A percentile compares a stretch with the other conserved stretches of the same genome.
phyloP scores from a whole-genome alignment of 2,113 vertebrate species.

The Pterocles burchelli region DNA sequence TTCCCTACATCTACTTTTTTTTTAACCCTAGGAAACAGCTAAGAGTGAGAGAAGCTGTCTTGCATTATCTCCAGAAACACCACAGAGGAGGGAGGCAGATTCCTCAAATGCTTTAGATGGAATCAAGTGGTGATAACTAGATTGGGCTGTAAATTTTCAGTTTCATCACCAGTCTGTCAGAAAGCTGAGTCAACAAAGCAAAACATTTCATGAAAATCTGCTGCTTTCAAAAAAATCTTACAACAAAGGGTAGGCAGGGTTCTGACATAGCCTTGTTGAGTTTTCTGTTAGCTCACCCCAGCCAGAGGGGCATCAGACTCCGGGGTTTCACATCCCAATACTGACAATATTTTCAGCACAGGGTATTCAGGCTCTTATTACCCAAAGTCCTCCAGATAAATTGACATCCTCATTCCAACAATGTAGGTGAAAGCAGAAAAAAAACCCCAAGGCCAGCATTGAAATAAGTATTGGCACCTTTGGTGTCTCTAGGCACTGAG shows the following conservation, averaged over 20 bases:
- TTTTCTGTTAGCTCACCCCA: neutral
- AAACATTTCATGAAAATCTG: neutral
- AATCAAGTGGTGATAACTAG: neutral
- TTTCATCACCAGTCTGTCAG: neutral
- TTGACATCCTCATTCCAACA: neutral
- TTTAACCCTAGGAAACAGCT: neutral
- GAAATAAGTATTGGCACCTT: neutral
- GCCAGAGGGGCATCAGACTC: accelerated
- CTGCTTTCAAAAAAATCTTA: neutral
- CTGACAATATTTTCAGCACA: neutral
- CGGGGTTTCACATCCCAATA: neutral
- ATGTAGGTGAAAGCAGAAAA: neutral
- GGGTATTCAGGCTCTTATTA: neutral
- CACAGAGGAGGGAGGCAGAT: neutral
- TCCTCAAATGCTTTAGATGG: neutral
- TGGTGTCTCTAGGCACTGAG: neutral
- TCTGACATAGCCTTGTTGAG: neutral
- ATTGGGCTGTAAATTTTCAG: neutral
- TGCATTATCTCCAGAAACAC: neutral
- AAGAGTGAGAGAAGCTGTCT: neutral
- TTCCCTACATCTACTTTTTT: neutral
- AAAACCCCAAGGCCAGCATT: accelerated
- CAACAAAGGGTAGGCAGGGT: neutral
- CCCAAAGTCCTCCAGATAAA: neutral
- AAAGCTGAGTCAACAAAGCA: neutral